Evolutionary conservation across 2,797 vertebrate species (phyloP), one percentile per base, ranked within the genome.

Genomic region (Pipistrellus pygmaeus): DNA sequence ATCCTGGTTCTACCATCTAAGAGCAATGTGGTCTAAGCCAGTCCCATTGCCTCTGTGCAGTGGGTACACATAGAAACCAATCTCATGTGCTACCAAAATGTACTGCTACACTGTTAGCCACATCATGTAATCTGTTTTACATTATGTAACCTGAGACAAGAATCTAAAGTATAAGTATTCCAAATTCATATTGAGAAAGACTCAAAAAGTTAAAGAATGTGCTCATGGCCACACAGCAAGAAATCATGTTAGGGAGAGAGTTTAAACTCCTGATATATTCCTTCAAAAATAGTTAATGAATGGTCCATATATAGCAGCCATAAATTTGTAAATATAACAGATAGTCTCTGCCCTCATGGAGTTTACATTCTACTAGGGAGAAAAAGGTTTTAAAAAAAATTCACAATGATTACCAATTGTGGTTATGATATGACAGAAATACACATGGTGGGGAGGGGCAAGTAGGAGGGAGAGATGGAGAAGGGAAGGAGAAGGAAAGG

Each of bases 121-220:
- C 66, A 25, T 14, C 18, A 57, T 23, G n/a, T 38, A 18, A 17
- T 11, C 73, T 38, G 41, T 35, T 60, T 60, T 44, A 57, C 30
- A 71, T 57, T 32, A 78, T 44, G 30, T 60, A 44, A 85, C 23
- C 66, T 78, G 32, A 92, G 30, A 64, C 15, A 78, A 75, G 80
- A 91, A 84, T 14, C 27, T 66, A 75, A 80, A 69, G 25, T 62
- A 2, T 62, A 95, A 90, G 21, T 53, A 68, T 44, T 73, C 32
- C 32, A 20, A 85, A 81, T 77, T 80, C 53, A 76, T n/a, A 75
- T 51, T 23, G 21, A 82, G 27, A 78, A 91, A 91, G 62, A 48
- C n/a, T 81, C 9, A 66, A 18, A 62, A 4, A 27, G 18, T 78
- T 62, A 72, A 93, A 76, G 46, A 48, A 46, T 64, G 60, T 86